Evolutionary conservation across 2,113 vertebrate species (phyloP), one percentile per base, ranked within the genome.

Genomic region (Elanoides forficatus): DNA sequence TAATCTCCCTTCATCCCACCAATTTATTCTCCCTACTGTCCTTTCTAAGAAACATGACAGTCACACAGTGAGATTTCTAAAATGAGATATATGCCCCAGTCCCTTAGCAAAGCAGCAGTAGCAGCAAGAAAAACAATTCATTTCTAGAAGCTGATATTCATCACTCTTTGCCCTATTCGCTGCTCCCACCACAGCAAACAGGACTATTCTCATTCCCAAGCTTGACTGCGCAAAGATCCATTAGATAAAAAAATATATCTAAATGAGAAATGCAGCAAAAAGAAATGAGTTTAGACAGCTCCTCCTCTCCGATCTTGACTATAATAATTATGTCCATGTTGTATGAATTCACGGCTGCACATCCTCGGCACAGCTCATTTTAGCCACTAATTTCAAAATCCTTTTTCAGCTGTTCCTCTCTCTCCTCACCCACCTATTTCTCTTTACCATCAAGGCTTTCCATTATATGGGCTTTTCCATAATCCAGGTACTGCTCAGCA

Each of bases 251-350:
- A 81, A 71, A 83, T 10, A 36, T 13, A 82, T 80, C 96, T 96
- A 93, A 96, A 97, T 93, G 78, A 96, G 81, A 96, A 95, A 93
- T 34, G 81, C 84, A 74, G 84, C 86, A 80, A 60, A 91, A 94
- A 80, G 84, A 87, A 91, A 95, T 84, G 15, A 92, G 59, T 86
- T 93, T 30, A 81, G 92, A 68, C 73, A 93, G 86, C 88, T 85
- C 88, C 91, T 95, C 91, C 86, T 93, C 73, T 95, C 81, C 62
- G 88, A 93, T 96, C 78, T 50, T 45, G 47, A 72, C 65, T 81
- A 6, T 25, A 89, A 55, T 63, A 71, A 93, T 88, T 87, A 94
- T 26, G 45, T 20, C 65, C 48, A 13, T 0, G 3, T 72, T 3
- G 2, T 13, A 17, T 23, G 60, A 84, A 91, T 75, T 93, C 86